A percentile compares a stretch with the other conserved stretches of the same genome.
Evolutionary conservation across 2,113 vertebrate genomes (phyloP).

Genomic region (rat (Rattus norvegicus)): DNA sequence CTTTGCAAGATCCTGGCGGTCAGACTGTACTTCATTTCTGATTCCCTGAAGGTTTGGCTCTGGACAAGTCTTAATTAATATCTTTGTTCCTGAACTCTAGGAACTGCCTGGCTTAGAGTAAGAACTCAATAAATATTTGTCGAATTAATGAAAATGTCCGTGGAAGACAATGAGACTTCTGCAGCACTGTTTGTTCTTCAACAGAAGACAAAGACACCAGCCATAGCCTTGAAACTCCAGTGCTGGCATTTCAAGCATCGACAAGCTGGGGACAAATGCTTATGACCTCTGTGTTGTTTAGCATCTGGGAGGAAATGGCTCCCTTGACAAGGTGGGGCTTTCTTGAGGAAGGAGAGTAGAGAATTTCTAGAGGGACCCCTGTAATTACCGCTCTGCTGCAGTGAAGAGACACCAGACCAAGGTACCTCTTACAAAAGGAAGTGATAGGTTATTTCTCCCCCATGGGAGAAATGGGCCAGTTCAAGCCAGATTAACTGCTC

Average conservation of each 20-base stretch:
- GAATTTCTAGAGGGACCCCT: background rate
- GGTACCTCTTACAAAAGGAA: background rate
- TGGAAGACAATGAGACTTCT: background rate
- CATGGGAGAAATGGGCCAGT: too few relatives aligned
- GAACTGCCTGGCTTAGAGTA: constrained; percentile 2
- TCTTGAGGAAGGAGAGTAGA: background rate
- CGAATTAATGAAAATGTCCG: constrained; percentile 57
- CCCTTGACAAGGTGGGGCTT: constrained; percentile 52
- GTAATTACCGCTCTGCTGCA: too few relatives aligned
- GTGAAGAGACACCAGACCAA: background rate
- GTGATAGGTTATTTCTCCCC: too few relatives aligned
- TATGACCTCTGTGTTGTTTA: background rate
- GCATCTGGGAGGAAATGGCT: background rate
- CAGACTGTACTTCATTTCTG: background rate
- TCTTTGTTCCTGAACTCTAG: constrained; percentile 18
- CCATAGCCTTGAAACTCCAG: background rate
- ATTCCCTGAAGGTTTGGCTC: background rate
- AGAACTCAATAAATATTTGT: constrained; percentile 57
- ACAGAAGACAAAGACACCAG: constrained; percentile 46
- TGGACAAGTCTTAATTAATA: constrained; percentile 50
- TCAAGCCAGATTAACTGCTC: too few relatives aligned
- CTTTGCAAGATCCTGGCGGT: background rate
- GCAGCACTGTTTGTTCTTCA: constrained; percentile 51
- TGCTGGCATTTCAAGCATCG: constrained; percentile 7
- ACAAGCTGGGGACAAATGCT: background rate